Percentiles rank a stretch among this genome's conserved stretches.
Conservation (phyloP, 1,140 invertebrate species). For the Drosophila oshimai region DNA sequence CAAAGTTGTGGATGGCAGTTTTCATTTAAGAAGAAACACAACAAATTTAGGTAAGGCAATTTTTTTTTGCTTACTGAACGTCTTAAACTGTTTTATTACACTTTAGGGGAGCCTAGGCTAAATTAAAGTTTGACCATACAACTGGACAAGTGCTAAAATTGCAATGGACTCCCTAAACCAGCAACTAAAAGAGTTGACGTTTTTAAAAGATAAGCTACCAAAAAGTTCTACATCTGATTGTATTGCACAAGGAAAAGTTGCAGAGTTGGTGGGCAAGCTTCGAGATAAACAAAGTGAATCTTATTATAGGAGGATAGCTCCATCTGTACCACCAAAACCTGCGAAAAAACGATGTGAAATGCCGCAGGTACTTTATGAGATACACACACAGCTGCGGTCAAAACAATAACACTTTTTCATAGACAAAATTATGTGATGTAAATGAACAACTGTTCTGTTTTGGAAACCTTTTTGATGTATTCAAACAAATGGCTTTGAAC, state of each 20-base stretch:
- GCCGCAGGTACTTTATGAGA: slow-evolving; percentile 42
- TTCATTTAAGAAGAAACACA: too few relatives aligned
- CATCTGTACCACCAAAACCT: slow-evolving; percentile 53
- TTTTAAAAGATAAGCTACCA: neutral
- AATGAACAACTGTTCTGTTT: too few relatives aligned
- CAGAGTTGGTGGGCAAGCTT: slow-evolving; percentile 43
- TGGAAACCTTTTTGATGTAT: too few relatives aligned
- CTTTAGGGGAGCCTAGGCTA: neutral
- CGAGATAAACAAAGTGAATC: slow-evolving; percentile 16
- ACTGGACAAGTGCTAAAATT: neutral
- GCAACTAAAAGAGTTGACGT: neutral
- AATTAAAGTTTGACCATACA: too few relatives aligned
- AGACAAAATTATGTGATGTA: too few relatives aligned
- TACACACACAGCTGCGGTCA: too few relatives aligned
- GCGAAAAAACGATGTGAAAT: slow-evolving; percentile 28
- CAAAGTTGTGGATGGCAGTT: too few relatives aligned
- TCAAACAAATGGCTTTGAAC: too few relatives aligned
- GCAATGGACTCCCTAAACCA: slow-evolving; percentile 26
- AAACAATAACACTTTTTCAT: too few relatives aligned
- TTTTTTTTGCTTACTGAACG: too few relatives aligned
- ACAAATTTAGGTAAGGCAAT: too few relatives aligned
- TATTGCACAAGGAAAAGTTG: slow-evolving; percentile 36
- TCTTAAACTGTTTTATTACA: neutral
- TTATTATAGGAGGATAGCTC: slow-evolving; percentile 11
- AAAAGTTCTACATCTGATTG: slow-evolving; percentile 1